phyloP scores from a whole-genome alignment of 2,797 vertebrate species.

The Dendrocincla tyrannina region DNA sequence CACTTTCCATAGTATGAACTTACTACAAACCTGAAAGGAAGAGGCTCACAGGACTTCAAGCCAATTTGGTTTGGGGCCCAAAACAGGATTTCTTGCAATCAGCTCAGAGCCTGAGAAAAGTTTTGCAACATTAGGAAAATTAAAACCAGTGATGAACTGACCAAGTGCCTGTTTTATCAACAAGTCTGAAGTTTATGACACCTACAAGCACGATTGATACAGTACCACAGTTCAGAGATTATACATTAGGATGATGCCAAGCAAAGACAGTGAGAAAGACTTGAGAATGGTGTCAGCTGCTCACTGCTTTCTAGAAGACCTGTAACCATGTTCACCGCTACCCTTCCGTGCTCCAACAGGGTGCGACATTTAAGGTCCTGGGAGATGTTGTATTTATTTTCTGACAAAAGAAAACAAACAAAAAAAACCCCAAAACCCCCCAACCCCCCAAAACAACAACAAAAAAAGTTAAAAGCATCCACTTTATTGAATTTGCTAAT shows the following conservation, averaged over 20 bases:
- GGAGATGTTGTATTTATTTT: neutral
- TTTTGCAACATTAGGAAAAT: neutral
- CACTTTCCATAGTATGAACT: neutral
- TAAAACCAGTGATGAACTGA: neutral
- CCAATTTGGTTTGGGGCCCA: neutral
- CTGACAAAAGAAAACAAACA: neutral
- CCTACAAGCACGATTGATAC: neutral
- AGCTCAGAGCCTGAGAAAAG: neutral
- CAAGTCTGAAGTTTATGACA: neutral
- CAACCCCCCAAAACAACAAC: neutral
- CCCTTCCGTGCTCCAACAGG: neutral
- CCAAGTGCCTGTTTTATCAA: neutral
- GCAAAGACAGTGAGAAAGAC: neutral
- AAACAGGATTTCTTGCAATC: neutral
- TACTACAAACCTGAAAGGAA: neutral
- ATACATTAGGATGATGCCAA: neutral
- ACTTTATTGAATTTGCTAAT: neutral
- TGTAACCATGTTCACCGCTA: neutral
- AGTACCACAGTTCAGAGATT: neutral
- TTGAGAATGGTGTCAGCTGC: conserved; percentile 45
- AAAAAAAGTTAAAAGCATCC: neutral
- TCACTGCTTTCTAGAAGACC: conserved; percentile 73
- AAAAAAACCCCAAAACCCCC: too few species aligned
- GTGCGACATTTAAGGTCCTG: neutral
- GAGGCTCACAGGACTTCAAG: neutral